Evolutionary conservation across 2,888 invertebrate genomes (phyloP).

Genomic region (Macropis europaea): DNA sequence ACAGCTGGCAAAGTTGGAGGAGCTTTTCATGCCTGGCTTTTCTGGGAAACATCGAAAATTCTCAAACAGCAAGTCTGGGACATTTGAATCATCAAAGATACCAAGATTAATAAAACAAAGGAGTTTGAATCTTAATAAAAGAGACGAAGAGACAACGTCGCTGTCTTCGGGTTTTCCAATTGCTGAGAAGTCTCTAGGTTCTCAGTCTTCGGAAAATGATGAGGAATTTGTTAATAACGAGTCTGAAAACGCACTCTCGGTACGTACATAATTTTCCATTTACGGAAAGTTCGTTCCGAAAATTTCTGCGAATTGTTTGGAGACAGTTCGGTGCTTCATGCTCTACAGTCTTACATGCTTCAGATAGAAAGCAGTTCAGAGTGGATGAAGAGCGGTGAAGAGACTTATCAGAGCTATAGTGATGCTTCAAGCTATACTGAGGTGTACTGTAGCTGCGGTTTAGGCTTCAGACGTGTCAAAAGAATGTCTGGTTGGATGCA

Average conservation of each 20-base stretch:
- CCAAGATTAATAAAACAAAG: background rate
- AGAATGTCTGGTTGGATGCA: conserved; percentile 59
- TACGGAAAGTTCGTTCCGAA: no score
- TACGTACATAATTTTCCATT: no score
- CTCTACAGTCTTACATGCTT: conserved; percentile 43
- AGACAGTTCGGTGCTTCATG: no score
- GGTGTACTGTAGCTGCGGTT: conserved; percentile 12
- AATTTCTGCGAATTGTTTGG: no score
- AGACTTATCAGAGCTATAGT: conserved; percentile 9
- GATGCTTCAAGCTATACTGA: conserved; percentile 19
- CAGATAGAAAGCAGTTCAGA: conserved; percentile 52
- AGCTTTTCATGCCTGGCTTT: background rate
- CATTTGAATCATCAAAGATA: background rate
- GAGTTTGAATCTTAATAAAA: background rate
- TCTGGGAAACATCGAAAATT: background rate
- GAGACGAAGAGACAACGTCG: background rate
- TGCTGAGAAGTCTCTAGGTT: background rate
- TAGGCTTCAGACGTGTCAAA: conserved; percentile 3
- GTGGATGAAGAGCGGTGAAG: conserved; percentile 27
- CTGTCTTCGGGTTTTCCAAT: background rate
- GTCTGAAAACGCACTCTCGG: background rate
- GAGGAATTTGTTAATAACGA: background rate
- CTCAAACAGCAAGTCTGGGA: background rate
- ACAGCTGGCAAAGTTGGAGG: background rate
- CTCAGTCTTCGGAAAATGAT: background rate